These are phyloP conservation scores for Halocaridina rubra DNA, from an alignment of 2,888 invertebrate genomes.

Conservation along the genomic window DNA sequence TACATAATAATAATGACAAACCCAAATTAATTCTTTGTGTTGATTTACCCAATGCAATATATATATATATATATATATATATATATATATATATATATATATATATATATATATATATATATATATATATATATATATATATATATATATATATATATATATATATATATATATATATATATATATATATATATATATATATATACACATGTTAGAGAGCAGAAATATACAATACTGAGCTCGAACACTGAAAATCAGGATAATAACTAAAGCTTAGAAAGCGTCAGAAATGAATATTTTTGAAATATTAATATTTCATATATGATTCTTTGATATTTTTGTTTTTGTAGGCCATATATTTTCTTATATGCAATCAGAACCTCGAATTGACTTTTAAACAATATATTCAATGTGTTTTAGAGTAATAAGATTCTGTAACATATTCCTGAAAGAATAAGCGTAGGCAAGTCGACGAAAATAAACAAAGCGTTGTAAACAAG, in stretches of 20 bases:
- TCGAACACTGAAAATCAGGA: not conserved
- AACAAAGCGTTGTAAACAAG: too few relatives aligned
- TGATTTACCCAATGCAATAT: not conserved
- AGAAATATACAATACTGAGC: not conserved
- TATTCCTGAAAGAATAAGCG: too few relatives aligned
- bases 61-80: not conserved
- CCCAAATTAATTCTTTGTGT: not conserved
- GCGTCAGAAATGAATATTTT: not conserved
- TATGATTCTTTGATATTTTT: not conserved
- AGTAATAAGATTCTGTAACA: too few relatives aligned
- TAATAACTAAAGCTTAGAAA: not conserved
- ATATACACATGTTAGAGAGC: not conserved
- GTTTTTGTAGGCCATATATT: not conserved
- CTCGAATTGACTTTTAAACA: too few relatives aligned
- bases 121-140: not conserved
- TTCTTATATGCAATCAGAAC: too few relatives aligned
- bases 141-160: not conserved
- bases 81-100: not conserved
- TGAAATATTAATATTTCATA: not conserved
- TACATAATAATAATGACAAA: not conserved
- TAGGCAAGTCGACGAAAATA: too few relatives aligned
- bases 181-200: not conserved
- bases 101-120: not conserved
- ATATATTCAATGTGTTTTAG: too few relatives aligned
- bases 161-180: conserved; percentile 7